A percentile compares a stretch with the other conserved stretches of the same genome.
Conservation (phyloP, 2,888 invertebrate genomes). For the Acleris laterana region DNA sequence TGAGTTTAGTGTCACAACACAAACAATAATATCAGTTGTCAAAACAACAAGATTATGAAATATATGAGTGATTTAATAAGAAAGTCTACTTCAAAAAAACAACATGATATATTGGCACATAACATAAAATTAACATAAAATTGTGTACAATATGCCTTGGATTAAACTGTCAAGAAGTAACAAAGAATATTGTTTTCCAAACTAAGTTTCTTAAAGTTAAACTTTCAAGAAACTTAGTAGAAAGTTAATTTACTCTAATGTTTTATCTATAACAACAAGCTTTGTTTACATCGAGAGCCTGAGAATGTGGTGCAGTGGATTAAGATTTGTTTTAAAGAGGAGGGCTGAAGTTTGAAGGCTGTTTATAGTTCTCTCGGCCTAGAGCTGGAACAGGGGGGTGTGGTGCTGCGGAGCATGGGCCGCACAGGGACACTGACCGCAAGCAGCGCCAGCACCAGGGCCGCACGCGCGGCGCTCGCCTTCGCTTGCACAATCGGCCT, state of each 20-base stretch:
- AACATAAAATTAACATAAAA: no score
- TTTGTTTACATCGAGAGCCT: neutral
- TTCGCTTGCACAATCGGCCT: conserved; percentile 81
- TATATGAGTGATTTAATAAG: no score
- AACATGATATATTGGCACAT: no score
- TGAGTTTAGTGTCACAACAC: no score
- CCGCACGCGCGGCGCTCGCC: conserved; percentile 54
- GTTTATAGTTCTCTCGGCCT: neutral
- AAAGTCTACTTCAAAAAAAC: no score
- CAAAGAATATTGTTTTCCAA: neutral
- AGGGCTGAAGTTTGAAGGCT: neutral
- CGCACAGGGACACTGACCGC: conserved; percentile 56
- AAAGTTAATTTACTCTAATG: neutral
- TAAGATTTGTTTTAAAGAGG: neutral
- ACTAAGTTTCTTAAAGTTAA: neutral
- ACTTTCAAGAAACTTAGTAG: neutral
- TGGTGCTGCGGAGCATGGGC: neutral
- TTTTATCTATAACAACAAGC: neutral
- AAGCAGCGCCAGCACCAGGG: conserved; percentile 57
- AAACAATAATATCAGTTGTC: no score
- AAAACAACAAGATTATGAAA: no score
- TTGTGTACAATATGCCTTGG: neutral
- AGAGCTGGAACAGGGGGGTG: neutral
- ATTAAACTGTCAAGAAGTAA: neutral
- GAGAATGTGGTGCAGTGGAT: neutral